Evolutionary conservation across 2,113 vertebrate species (phyloP), one percentile per base, ranked within the genome.

Genomic region (Lagenorhynchus albirostris): DNA sequence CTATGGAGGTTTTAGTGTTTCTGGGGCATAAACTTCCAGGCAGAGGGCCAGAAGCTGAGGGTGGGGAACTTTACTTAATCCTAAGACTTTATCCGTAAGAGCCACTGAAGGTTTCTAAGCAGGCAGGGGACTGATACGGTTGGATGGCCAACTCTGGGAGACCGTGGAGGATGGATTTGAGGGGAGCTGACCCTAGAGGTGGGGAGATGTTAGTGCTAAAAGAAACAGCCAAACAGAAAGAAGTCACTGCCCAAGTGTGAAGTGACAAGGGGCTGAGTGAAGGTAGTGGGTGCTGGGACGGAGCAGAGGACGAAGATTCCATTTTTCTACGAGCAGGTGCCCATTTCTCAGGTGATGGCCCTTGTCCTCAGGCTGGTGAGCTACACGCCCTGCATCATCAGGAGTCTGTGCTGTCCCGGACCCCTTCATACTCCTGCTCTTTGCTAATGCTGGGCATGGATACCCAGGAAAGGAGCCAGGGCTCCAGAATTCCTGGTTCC

Each of bases 271-370:
- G 31, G 6, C 82, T 2, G 26, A 17, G 15, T 15, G 36, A 23
- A 44, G 18, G 71, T 2, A 0, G 84, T 9, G 68, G 70, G 1
- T 11, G 41, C 20, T 36, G 29, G 76, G n/a, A 25, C 15, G 67
- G 47, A 2, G 47, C 88, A 7, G 47, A 38, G 29, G 7, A 8
- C 0, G 0, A 13, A 47, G 82, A 10, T 15, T 29, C 47, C 5
- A 8, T 9, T 89, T 89, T 68, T 84, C 33, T 15, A 7, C 3
- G 3, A 1, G 23, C 14, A 41, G 55, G 65, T 18, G 44, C 15
- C 33, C 17, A 26, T 41, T 85, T 33, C 79, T 73, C 76, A 83
- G 62, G 26, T n/a, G 36, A 1, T 0, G n/a, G 12, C 63, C 82
- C 76, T 13, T 33, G n/a, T n/a, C 50, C 29, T 0, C 29, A 31